phyloP scores from a whole-genome alignment of 92 coral and sea anemone species.

The Paramuricea clavata region DNA sequence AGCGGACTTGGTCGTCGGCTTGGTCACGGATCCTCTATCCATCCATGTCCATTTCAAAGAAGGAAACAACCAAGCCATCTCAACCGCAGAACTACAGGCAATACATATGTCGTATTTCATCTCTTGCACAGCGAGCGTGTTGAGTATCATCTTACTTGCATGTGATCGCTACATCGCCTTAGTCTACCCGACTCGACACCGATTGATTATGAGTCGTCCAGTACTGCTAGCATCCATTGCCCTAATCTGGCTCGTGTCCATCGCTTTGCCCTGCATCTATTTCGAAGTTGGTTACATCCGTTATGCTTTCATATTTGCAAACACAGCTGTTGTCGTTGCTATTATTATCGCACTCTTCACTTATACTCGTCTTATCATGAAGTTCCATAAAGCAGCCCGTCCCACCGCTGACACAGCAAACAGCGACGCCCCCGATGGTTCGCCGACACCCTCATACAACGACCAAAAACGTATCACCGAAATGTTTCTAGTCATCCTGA shows the following conservation, averaged over 20 bases:
- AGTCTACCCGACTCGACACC: slow-evolving; percentile 71
- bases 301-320: slow-evolving; percentile 45
- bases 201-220: slow-evolving; percentile 16
- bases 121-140: slow-evolving; percentile 90
- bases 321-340: slow-evolving; percentile 32
- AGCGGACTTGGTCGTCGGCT: slow-evolving; percentile 87
- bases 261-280: slow-evolving; percentile 28
- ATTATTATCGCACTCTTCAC: slow-evolving; percentile 31
- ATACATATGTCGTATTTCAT: slow-evolving; percentile 97
- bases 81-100: slow-evolving; percentile 69
- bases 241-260: slow-evolving; percentile 24
- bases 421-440: neutral
- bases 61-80: slow-evolving; percentile 70
- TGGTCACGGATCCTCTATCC: slow-evolving; percentile 93
- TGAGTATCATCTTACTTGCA: slow-evolving; percentile 87
- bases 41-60: slow-evolving; percentile 79
- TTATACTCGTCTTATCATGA: slow-evolving; percentile 50
- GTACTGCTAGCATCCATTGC: neutral
- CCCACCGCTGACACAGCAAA: neutral
- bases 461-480: slow-evolving; percentile 72
- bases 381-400: slow-evolving; percentile 2
- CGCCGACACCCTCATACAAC: slow-evolving; percentile 8
- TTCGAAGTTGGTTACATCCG: slow-evolving; percentile 51
- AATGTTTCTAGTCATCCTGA: slow-evolving; percentile 76
- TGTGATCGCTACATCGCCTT: slow-evolving; percentile 92